A percentile compares a stretch with the other conserved stretches of the same genome.
These are phyloP conservation scores for Brachirus orientalis DNA, from an alignment of 2,113 vertebrate genomes.

Conservation along the genomic window DNA sequence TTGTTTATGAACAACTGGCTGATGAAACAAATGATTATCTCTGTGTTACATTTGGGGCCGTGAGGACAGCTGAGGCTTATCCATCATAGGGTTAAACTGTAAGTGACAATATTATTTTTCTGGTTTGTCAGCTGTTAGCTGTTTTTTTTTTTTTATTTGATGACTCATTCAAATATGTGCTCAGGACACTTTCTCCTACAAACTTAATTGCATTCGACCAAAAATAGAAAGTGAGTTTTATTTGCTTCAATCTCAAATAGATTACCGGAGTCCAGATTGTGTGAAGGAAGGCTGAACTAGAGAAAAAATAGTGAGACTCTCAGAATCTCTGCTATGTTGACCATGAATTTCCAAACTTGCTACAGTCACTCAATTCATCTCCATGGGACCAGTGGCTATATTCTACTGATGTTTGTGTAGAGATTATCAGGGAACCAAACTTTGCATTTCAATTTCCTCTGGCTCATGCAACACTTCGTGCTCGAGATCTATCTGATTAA, in stretches of 20 bases:
- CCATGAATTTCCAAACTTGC: conserved; percentile 12
- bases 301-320: conserved; percentile 2
- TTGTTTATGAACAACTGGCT: too few species aligned
- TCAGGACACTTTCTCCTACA: background rate
- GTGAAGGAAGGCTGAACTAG: conserved; percentile 4
- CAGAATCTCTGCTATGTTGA: conserved; percentile 12
- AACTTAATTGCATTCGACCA: conserved; percentile 12
- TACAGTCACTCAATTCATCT: conserved; percentile 4
- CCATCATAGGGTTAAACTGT: background rate
- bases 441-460: conserved; percentile 62
- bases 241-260: conserved; percentile 13
- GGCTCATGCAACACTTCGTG: conserved; percentile 27
- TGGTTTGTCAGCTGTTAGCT: too few species aligned
- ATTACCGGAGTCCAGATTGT: conserved; percentile 38
- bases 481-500: conserved; percentile 66
- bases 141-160: conserved; percentile 1
- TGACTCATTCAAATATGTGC: conserved; percentile 3
- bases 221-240: conserved; percentile 27
- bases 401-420: conserved; percentile 26
- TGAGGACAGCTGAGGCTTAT: background rate
- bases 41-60: background rate
- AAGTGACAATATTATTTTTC: background rate
- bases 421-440: conserved; percentile 45
- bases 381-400: conserved; percentile 4
- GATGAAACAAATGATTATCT: conserved; percentile 3